Evolutionary conservation across 2,888 invertebrate species (phyloP).

Genomic region (Selenia dentaria): DNA sequence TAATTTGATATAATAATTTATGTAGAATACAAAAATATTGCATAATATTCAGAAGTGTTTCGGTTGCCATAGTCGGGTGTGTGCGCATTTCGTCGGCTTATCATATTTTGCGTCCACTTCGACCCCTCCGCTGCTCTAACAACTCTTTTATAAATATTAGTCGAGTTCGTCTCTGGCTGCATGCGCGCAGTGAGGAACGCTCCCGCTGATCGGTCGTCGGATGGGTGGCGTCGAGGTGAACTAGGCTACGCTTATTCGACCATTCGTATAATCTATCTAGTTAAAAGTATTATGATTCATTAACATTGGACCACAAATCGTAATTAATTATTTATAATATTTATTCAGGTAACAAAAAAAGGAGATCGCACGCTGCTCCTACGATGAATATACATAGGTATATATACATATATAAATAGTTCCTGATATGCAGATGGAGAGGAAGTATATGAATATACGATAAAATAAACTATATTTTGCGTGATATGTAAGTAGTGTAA

Average conservation of each 20-base stretch:
- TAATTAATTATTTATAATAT: constrained; percentile 81
- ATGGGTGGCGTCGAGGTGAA: constrained; percentile 36
- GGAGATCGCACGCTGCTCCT: constrained; percentile 59
- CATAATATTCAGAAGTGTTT: constrained; percentile 35
- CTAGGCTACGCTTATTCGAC: constrained; percentile 66
- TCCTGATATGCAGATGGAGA: constrained; percentile 64
- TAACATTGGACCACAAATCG: constrained; percentile 84
- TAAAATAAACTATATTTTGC: constrained; percentile 24
- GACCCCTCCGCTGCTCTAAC: constrained; percentile 7
- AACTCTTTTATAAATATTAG: constrained; percentile 1
- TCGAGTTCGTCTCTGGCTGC: neutral
- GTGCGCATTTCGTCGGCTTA: constrained; percentile 39
- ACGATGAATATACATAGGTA: constrained; percentile 36
- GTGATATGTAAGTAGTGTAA: constrained; percentile 57
- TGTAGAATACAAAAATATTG: constrained; percentile 68
- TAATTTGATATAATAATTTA: constrained; percentile 61
- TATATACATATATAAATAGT: constrained; percentile 39
- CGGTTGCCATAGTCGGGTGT: constrained; percentile 17
- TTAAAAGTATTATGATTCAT: constrained; percentile 79
- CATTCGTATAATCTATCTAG: constrained; percentile 74
- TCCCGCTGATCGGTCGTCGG: neutral
- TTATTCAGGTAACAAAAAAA: constrained; percentile 84
- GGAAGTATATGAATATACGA: constrained; percentile 40
- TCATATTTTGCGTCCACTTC: constrained; percentile 30
- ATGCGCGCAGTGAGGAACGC: neutral